Base-by-base conservation (phyloP, 2,888 invertebrate species). In the Strigamia transsilvanica region DNA sequence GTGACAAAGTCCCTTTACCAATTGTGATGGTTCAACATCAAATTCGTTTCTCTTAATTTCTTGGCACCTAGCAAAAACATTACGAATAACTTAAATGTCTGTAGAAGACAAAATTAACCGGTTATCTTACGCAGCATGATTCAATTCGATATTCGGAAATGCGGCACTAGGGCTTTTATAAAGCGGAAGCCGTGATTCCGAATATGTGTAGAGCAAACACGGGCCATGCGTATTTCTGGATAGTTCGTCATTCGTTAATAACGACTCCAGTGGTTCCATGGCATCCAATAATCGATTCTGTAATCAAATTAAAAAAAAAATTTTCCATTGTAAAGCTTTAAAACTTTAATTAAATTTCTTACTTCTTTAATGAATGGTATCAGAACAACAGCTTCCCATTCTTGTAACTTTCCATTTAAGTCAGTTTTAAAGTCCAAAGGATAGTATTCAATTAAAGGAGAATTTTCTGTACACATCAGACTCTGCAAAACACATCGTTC, bases 301-400 rank as follows among this genome's bases (percentile, higher is more conserved):
- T 21, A 86, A 87, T 82, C 84, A 79, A 9, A 79, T 32, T 13
- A 7, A 82, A 82, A 27, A 27, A 27, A 27, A 27, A 2, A n/a
- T 27, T 1, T 27, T 27, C 1, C 2, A 38, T 46, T 79, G 10
- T 12, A 56, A 6, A 27, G 2, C 73, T 38, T 38, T 38, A 0
- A 38, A 38, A 38, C 2, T 9, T 9, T 38, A 38, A 38, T 27
- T 27, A 38, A 38, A 38, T 6, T 10, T 34, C 82, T 84, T 84
- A 88, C 93, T 89, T 97, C 96, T 85, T 97, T 93, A 85, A 98
- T 97, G 85, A 98, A 97, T 0, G 97, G 97, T 86, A 98, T 94
- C 0, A 97, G 90, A 1, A 97, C 95, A 0, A 98, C 94, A 0
- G 97, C 97, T 87, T 98, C 98, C 98, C 99, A 99, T 84, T 97